A percentile compares a stretch with the other conserved stretches of the same genome.
Conservation (phyloP, 2,113 vertebrate genomes). For the Indicator indicator region DNA sequence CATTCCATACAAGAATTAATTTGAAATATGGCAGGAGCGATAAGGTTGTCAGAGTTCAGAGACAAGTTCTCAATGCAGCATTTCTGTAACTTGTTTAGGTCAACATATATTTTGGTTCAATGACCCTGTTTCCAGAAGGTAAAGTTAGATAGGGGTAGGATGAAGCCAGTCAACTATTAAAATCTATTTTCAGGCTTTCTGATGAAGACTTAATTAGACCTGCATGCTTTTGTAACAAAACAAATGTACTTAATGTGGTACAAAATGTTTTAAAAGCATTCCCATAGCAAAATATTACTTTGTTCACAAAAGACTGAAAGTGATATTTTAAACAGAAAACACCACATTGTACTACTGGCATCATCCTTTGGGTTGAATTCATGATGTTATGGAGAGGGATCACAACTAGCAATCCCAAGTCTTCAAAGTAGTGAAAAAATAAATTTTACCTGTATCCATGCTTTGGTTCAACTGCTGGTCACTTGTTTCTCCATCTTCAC, state of each 20-base stretch:
- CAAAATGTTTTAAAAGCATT: neutral
- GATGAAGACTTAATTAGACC: neutral
- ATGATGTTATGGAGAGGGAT: neutral
- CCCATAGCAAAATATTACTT: neutral
- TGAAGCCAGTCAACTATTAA: neutral
- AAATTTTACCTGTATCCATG: conserved; percentile 92
- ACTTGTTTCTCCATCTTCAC: conserved; percentile 98
- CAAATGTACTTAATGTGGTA: neutral
- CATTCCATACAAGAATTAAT: neutral
- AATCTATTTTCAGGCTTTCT: neutral
- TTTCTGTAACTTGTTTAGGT: neutral
- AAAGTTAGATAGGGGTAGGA: neutral
- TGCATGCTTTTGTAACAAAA: neutral
- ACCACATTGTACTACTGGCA: neutral
- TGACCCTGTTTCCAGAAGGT: neutral
- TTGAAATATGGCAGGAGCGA: neutral
- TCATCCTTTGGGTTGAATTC: neutral
- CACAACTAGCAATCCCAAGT: neutral
- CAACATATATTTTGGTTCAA: neutral
- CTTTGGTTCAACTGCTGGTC: conserved; percentile 99
- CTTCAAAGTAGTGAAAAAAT: neutral
- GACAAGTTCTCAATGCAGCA: neutral
- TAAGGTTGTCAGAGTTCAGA: neutral
- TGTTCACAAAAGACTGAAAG: neutral
- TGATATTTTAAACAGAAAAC: neutral